Base-by-base conservation (phyloP, 2,113 vertebrate genomes). In the Pseudorasbora parva region DNA sequence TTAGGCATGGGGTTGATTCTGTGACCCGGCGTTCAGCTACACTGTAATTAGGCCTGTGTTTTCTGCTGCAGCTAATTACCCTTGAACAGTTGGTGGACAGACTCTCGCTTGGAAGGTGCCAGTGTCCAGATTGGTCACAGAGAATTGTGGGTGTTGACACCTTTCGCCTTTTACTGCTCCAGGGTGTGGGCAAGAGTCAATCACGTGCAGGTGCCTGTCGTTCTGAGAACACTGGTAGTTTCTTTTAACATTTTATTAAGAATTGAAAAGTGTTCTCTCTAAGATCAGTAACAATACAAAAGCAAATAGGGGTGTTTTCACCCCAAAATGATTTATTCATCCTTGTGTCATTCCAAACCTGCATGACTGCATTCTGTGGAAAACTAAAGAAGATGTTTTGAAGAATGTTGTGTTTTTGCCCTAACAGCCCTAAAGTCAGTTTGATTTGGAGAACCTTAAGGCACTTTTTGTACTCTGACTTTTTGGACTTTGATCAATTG, bases 401-500 rank as follows among this genome's bases (percentile, higher is more conserved):
- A 8, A 54, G 17, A 54, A 54, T 19, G 49, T 19, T 54, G 2
- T 54, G 6, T 17, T 19, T 51, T 51, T 21, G 0, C 6, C 21
- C n/a, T 5, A 27, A 51, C 72, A 54, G 2, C 21, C 47, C 45
- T 49, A 49, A 25, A 27, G 8, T 54, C 25, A 0, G 8, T 54
- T 54, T 2, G 25, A 47, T 75, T 75, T 75, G 51, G 25, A 75
- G 14, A 75, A 75, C 15, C 57, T 23, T 60, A 45, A 60, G 33
- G 33, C 37, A 27, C 23, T 49, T 27, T 8, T 59, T 60, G n/a
- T 59, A 4, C 17, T 66, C 82, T 64, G 33, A 14, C 83, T 64
- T 64, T 47, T 14, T 73, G n/a, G 2, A 49, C 23, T 90, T 90
- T 91, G 89, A 90, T 92, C 89, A 90, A 91, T 87, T 90, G 86